Conservation (phyloP, 2,888 invertebrate genomes). For the Stenodema calcarata region DNA sequence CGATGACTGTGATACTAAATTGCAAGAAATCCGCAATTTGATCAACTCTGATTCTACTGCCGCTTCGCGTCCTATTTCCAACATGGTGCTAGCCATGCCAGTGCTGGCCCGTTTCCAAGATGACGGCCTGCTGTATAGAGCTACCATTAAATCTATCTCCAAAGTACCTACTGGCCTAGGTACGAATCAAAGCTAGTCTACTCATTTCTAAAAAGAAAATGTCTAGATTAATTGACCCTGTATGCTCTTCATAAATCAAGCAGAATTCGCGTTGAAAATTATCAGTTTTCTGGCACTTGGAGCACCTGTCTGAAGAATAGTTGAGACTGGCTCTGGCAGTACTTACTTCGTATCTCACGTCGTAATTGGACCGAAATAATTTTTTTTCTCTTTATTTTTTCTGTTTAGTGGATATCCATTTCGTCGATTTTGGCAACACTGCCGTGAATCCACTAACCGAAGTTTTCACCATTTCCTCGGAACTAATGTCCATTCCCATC, state of each 20-base stretch:
- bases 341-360: no score
- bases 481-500: conserved; percentile 8
- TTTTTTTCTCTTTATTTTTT: not conserved
- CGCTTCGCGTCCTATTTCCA: not conserved
- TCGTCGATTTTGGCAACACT: conserved; percentile 37
- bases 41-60: conserved; percentile 8
- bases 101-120: conserved; percentile 37
- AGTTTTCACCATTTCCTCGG: conserved; percentile 26
- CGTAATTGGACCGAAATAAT: not conserved
- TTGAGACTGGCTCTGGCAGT: no score
- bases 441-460: conserved; percentile 2
- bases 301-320: no score
- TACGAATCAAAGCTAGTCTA: not conserved
- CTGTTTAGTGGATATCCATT: conserved; percentile 33
- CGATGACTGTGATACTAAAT: not conserved
- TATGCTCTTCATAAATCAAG: no score
- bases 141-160: conserved; percentile 3
- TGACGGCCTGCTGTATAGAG: conserved; percentile 39
- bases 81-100: not conserved
- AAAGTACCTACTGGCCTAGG: conserved; percentile 8
- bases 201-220: no score
- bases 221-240: no score
- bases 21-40: conserved; percentile 14
- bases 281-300: no score
- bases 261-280: no score